phyloP scores from a whole-genome alignment of 2,888 invertebrate genomes.

The Trichogramma evanescens region DNA sequence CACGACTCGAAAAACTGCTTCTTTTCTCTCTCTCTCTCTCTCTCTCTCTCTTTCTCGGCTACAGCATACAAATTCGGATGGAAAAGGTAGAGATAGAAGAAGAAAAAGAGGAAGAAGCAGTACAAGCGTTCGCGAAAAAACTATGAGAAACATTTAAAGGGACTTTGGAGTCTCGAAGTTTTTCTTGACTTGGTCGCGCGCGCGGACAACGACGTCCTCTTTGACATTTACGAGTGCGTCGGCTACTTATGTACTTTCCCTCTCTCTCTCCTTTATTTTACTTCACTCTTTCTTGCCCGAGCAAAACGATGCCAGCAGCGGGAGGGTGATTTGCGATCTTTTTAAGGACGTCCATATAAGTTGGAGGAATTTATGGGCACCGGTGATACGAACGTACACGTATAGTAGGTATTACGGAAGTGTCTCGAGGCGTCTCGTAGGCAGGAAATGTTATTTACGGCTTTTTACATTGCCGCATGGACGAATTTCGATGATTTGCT shows the following conservation, averaged over 20 bases:
- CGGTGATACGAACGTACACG: conserved; percentile 10
- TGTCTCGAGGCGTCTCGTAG: background rate
- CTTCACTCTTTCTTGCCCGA: background rate
- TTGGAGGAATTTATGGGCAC: conserved; percentile 2
- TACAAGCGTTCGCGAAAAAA: background rate
- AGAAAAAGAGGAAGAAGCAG: conserved; percentile 27
- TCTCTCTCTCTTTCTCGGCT: background rate
- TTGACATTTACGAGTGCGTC: background rate
- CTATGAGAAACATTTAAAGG: conserved; percentile 32
- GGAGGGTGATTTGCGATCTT: conserved; percentile 24
- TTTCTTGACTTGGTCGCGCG: conserved; percentile 25
- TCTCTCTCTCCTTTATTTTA: conserved; percentile 2
- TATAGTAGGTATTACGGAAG: conserved; percentile 12
- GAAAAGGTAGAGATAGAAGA: too few relatives aligned
- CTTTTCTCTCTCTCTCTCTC: background rate
- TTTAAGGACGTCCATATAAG: conserved; percentile 36
- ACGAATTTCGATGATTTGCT: conserved; percentile 7
- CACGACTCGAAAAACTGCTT: too few relatives aligned
- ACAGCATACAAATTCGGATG: too few relatives aligned
- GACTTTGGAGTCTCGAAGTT: conserved; percentile 37
- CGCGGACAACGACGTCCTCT: background rate
- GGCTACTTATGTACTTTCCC: conserved; percentile 23
- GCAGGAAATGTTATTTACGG: conserved; percentile 3
- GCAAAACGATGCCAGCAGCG: background rate
- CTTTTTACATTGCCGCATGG: background rate